Evolutionary conservation across 37 sponge, comb jelly and placozoan species (phyloP).

Genomic region (Hormiphora californensis): DNA sequence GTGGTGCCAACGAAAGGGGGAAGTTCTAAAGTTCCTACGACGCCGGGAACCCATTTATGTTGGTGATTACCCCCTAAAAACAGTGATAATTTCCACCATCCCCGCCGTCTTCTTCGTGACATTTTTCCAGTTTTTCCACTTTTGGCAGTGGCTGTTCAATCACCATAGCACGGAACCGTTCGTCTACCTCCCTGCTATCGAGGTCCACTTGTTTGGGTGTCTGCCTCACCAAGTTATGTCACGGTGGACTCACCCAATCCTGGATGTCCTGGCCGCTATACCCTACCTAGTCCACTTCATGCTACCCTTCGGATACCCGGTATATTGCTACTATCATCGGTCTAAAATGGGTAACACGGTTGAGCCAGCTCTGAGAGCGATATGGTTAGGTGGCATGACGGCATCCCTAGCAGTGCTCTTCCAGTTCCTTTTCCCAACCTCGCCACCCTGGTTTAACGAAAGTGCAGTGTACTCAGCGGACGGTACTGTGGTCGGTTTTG

Average conservation of each 20-base stretch:
- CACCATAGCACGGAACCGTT: background rate
- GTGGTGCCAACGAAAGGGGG: constrained; percentile 1
- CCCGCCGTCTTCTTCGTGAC: constrained; percentile 21
- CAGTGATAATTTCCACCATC: background rate
- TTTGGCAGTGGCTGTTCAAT: constrained; percentile 44
- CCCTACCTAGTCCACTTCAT: constrained; percentile 42
- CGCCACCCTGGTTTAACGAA: constrained; percentile 52
- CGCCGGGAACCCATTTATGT: background rate
- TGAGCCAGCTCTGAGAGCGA: constrained; percentile 17
- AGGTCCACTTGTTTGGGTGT: background rate
- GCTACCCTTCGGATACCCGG: background rate
- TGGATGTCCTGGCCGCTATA: constrained; percentile 17
- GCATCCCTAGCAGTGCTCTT: background rate
- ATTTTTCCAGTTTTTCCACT: constrained; percentile 14
- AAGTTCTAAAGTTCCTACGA: background rate
- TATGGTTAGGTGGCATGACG: constrained; percentile 42
- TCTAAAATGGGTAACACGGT: constrained; percentile 11
- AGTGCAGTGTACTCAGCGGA: constrained; percentile 14
- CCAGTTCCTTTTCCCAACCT: constrained; percentile 21
- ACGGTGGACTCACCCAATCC: background rate
- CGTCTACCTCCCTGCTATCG: constrained; percentile 17
- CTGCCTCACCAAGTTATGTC: constrained; percentile 29
- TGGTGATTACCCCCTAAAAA: constrained; percentile 11
- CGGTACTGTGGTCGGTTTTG: background rate
- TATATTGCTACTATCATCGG: constrained; percentile 27